These are phyloP conservation scores for Bradypodion ventrale DNA, from an alignment of 2,797 vertebrate genomes.

Conservation along the genomic window DNA sequence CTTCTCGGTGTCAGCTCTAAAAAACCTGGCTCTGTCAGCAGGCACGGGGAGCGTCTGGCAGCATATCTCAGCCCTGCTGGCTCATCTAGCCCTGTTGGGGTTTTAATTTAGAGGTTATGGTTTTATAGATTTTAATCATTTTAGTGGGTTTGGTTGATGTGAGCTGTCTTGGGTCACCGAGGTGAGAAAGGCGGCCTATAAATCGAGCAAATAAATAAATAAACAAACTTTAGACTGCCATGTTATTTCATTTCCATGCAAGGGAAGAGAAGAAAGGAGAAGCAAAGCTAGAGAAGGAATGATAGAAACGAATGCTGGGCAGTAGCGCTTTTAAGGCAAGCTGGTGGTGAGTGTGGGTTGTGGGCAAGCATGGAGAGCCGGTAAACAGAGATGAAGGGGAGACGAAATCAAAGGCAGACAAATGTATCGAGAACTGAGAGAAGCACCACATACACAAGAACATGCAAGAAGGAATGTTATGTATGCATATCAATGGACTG, in stretches of 20 bases:
- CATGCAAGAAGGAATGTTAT: not conserved
- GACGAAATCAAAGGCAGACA: conserved; percentile 11
- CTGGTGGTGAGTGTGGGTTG: not conserved
- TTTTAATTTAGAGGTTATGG: too few species aligned
- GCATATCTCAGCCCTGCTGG: too few species aligned
- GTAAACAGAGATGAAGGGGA: conserved; percentile 17
- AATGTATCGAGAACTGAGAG: not conserved
- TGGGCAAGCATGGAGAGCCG: not conserved
- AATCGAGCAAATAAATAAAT: too few species aligned
- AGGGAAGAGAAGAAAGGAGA: not conserved
- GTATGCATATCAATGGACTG: too few species aligned
- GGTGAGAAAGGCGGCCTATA: too few species aligned
- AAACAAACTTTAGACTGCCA: not conserved
- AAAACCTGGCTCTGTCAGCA: too few species aligned
- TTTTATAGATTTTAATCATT: too few species aligned
- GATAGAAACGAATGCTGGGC: not conserved
- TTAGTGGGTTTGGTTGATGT: too few species aligned
- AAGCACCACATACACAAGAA: not conserved
- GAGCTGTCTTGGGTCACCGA: too few species aligned
- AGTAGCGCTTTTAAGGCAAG: not conserved
- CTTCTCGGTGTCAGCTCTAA: too few species aligned
- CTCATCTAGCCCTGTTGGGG: too few species aligned
- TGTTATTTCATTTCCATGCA: not conserved
- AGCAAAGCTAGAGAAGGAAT: not conserved
- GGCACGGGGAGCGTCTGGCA: too few species aligned